These are phyloP conservation scores for Cariama cristata DNA, from an alignment of 2,113 vertebrate genomes.

Conservation along the genomic window DNA sequence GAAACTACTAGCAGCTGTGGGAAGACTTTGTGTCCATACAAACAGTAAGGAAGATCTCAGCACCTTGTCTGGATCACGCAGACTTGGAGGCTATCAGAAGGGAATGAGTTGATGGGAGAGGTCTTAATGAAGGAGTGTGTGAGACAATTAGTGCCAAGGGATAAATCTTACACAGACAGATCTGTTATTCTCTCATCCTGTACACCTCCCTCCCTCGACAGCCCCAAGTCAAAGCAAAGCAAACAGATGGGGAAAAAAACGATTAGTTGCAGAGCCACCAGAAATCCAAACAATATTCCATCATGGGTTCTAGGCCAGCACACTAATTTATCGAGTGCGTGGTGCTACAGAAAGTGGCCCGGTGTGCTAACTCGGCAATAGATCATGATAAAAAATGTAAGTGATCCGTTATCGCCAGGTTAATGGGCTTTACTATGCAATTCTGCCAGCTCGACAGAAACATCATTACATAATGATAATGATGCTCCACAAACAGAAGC, in stretches of 20 bases:
- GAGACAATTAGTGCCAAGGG: neutral
- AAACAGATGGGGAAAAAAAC: constrained; percentile 47
- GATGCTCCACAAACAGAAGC: constrained; percentile 26
- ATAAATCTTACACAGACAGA: neutral
- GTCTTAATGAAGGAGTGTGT: neutral
- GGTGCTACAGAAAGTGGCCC: constrained; percentile 8
- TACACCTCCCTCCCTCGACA: neutral
- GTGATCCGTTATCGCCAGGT: constrained; percentile 40
- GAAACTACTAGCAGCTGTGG: neutral
- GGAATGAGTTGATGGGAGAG: neutral
- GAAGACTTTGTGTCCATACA: neutral
- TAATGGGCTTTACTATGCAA: constrained; percentile 51
- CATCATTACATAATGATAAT: constrained; percentile 58
- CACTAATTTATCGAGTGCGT: neutral
- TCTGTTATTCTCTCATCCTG: constrained; percentile 1
- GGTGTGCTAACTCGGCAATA: constrained; percentile 46
- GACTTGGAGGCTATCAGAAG: neutral
- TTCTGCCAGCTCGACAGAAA: constrained; percentile 59
- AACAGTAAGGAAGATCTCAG: neutral
- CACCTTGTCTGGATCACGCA: neutral
- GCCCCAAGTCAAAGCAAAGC: constrained; percentile 35
- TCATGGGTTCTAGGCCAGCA: constrained; percentile 39
- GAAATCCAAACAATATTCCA: constrained; percentile 63
- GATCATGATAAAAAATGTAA: constrained; percentile 69
- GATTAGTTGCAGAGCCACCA: constrained; percentile 53